These are phyloP conservation scores for Germaria angustata DNA, from an alignment of 2,888 invertebrate species.

Conservation along the genomic window DNA sequence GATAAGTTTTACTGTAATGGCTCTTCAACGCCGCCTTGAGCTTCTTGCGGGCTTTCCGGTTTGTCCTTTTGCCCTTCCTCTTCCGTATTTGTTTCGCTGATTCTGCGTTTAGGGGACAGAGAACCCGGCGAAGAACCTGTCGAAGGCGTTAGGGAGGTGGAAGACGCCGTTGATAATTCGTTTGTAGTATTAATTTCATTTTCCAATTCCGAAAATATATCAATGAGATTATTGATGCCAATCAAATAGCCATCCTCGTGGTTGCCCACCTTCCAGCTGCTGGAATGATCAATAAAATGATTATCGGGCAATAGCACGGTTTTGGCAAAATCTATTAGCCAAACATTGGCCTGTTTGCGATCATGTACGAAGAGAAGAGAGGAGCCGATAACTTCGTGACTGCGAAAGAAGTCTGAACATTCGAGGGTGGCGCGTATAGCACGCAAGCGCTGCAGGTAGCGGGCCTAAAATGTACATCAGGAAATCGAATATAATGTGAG, in stretches of 20 bases:
- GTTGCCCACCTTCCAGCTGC: slow-evolving; percentile 95
- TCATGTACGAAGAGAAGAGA: slow-evolving; percentile 97
- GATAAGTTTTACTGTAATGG: not conserved
- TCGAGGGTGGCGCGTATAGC: slow-evolving; percentile 91
- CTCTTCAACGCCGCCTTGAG: not conserved
- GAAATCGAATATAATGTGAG: not conserved
- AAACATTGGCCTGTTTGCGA: slow-evolving; percentile 90
- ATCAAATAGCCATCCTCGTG: slow-evolving; percentile 98
- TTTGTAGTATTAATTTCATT: slow-evolving; percentile 54
- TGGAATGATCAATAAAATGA: slow-evolving; percentile 87
- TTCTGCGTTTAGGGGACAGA: slow-evolving; percentile 66
- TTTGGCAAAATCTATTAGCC: slow-evolving; percentile 99
- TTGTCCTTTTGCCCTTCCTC: slow-evolving; percentile 25
- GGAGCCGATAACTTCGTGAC: slow-evolving; percentile 97
- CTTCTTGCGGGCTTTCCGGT: not conserved
- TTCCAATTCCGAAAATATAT: slow-evolving; percentile 84
- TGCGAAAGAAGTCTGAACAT: slow-evolving; percentile 92
- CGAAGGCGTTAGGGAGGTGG: slow-evolving; percentile 52
- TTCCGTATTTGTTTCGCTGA: slow-evolving; percentile 63
- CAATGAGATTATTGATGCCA: slow-evolving; percentile 93
- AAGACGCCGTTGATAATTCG: slow-evolving; percentile 19
- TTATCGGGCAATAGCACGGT: slow-evolving; percentile 90
- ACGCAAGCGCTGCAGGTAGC: slow-evolving; percentile 91
- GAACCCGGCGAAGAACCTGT: slow-evolving; percentile 68
- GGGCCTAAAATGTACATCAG: slow-evolving; percentile 82